Percentiles rank a stretch among this genome's conserved stretches.
These are phyloP conservation scores for Synchiropus splendidus DNA, from an alignment of 2,113 vertebrate genomes.

Conservation along the genomic window DNA sequence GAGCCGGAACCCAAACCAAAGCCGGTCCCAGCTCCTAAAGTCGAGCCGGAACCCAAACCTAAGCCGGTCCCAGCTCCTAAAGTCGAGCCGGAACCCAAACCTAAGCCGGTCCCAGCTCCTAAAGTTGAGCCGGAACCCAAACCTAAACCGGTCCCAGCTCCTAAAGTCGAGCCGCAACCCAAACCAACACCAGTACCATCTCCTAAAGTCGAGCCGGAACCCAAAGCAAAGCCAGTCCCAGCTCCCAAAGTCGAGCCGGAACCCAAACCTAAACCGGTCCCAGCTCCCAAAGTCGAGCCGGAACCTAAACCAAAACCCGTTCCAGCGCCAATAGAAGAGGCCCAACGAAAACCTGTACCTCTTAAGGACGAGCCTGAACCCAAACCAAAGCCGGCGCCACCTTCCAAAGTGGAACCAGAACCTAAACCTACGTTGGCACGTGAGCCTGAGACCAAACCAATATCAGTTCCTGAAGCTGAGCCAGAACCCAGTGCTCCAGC, in stretches of 20 bases:
- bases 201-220: constrained; percentile 5
- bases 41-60: constrained; percentile 7
- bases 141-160: constrained; percentile 9
- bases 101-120: no score
- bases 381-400: constrained; percentile 4
- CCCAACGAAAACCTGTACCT: constrained; percentile 20
- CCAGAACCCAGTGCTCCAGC: constrained; percentile 7
- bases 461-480: constrained; percentile 1
- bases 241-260: not conserved
- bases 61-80: constrained; percentile 38
- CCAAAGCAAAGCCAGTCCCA: constrained; percentile 1
- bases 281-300: constrained; percentile 17
- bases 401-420: constrained; percentile 3
- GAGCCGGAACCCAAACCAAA: constrained; percentile 10
- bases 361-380: constrained; percentile 9
- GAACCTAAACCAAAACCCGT: constrained; percentile 1
- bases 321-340: no score
- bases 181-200: constrained; percentile 18
- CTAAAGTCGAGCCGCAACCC: constrained; percentile 22
- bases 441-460: constrained; percentile 13
- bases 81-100: constrained; percentile 56
- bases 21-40: constrained; percentile 6
- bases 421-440: constrained; percentile 25
- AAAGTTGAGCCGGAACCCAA: constrained; percentile 27
- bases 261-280: constrained; percentile 29